Base-by-base conservation (phyloP, 2,113 vertebrate genomes). In the Myrmecobius fasciatus region DNA sequence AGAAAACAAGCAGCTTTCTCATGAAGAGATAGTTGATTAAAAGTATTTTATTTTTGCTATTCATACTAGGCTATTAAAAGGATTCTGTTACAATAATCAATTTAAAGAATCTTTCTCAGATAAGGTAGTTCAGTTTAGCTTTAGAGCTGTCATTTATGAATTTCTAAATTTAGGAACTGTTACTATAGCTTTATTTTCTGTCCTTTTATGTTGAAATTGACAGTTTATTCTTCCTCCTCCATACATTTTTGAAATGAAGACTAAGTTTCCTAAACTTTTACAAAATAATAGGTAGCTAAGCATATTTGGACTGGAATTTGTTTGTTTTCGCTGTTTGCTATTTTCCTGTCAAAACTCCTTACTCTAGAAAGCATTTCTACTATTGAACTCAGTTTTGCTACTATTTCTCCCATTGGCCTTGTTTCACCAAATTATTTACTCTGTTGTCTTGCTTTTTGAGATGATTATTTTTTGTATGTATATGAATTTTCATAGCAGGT, bases 301-400 rank as follows among this genome's bases (percentile, higher is more conserved):
- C 92, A 47, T 89, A 60, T 60, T 22, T 52, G 47, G 12, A 36
- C 56, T 91, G 43, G 12, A 6, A 91, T 89, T 94, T 52, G 28
- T 24, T 24, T 90, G 90, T 91, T 95, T 92, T 91, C 28, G 47
- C 48, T 89, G 90, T 25, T 88, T 94, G 49, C 17, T 75, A 91
- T 17, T 91, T 90, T 67, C 9, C 9, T 53, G 8, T 36, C 1
- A 91, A 22, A 22, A 0, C 0, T 75, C 91, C 20, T 75, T 47
- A 43, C 20, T 83, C 26, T 89, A 48, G 92, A 60, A 60, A 60
- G 28, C 28, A 60, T 28, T 60, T 60, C 10, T 60, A 12, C 28
- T 36, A 17, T 11, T 67, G 36, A 36, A 36, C 31, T 14, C 26
- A 60, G 56, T 36, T 36, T 60, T 36, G 31, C 56, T 67, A 36